Base-by-base conservation (phyloP, 2,888 invertebrate species). In the Drosophila histrio region DNA sequence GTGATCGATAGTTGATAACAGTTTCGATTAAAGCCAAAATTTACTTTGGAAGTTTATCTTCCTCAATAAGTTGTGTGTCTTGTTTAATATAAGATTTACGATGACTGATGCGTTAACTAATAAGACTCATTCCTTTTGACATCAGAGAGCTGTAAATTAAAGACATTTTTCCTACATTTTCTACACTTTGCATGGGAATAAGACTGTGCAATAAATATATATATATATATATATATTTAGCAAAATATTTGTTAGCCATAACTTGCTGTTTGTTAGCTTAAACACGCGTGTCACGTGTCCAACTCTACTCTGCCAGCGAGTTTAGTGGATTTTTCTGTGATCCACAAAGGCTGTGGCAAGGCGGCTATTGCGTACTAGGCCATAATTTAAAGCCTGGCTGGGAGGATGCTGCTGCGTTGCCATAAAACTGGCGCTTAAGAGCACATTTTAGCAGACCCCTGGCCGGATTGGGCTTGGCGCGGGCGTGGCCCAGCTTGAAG, bases 381-480 rank as follows among this genome's bases (percentile, higher is more conserved):
- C 77, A 82, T 85, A 63, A 75, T 67, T 87, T 81, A 81, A 69
- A 49, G 72, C 58, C 65, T 39, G 17, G 44, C 59, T 52, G 47
- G 22, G 57, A 72, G 60, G 57, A 38, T 70, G 65, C 59, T 67
- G 65, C 57, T 38, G 63, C 47, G 53, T 52, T 60, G 75, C 71
- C 58, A 79, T 79, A 77, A 83, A 83, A 83, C 78, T 86, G 83
- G 88, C 87, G 88, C 83, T 83, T 88, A 88, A 83, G 62, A 70
- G 83, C 70, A 46, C 83, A 62, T 70, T 79, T 68, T 68, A 79
- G 63, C 63, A 72, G 76, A 75, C 77, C 77, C 73, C 56, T 65
- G 79, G 77, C 83, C 88, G 88, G 77, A 87, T 83, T 87, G 88
- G 81, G 87, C 87, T 81, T 87, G 88, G 86, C 86, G 83, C 77